A percentile compares a stretch with the other conserved stretches of the same genome.
Conservation (phyloP, 1,140 invertebrate genomes). For the Callitettix versicolor region DNA sequence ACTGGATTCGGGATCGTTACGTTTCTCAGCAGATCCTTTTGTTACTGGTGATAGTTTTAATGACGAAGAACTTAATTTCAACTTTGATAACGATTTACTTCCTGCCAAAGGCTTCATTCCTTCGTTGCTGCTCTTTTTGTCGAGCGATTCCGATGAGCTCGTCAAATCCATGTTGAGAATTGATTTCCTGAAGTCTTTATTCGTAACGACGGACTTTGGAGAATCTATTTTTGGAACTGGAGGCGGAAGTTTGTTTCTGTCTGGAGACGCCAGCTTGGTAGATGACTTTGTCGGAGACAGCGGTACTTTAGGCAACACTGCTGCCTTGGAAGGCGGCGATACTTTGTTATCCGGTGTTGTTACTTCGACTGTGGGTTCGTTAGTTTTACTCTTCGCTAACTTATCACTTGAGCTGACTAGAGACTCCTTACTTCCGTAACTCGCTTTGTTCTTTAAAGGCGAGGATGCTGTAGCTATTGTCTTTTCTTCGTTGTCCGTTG, state of each 20-base stretch:
- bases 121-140: no score
- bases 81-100: conserved; percentile 16
- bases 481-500: not conserved
- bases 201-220: conserved; percentile 36
- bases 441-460: no score
- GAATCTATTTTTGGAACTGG: conserved; percentile 43
- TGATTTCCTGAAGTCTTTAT: conserved; percentile 68
- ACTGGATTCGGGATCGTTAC: conserved; percentile 26
- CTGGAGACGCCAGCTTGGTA: conserved; percentile 11
- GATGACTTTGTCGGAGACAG: conserved; percentile 1
- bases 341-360: no score
- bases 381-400: no score
- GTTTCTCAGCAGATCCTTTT: conserved; percentile 30
- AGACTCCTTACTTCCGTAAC: no score
- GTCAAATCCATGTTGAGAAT: conserved; percentile 52
- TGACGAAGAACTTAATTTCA: conserved; percentile 20
- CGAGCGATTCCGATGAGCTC: conserved; percentile 29
- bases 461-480: no score
- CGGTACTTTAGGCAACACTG: conserved; percentile 3
- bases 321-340: not conserved
- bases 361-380: no score
- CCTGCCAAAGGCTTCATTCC: not conserved
- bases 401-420: no score
- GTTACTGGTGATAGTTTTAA: conserved; percentile 27
- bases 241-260: conserved; percentile 40